These are phyloP conservation scores for Trichonephila clavata DNA, from an alignment of 1,140 invertebrate genomes.

Conservation along the genomic window DNA sequence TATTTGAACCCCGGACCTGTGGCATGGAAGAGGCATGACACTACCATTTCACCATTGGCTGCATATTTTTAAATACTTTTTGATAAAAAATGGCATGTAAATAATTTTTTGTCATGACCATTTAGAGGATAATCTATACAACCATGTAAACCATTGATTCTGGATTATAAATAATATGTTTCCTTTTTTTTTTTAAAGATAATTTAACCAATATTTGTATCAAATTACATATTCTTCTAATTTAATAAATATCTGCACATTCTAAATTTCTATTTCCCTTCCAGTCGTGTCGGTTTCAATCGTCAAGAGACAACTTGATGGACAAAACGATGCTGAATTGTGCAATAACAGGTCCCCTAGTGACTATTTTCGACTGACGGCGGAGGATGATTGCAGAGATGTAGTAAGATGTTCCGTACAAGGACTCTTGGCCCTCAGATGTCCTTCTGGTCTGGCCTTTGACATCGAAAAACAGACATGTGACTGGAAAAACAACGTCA, in stretches of 20 bases:
- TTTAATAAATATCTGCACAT: background rate
- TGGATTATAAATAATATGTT: no score
- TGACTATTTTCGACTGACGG: slow-evolving; percentile 95
- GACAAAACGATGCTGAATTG: slow-evolving; percentile 84
- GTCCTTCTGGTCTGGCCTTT: slow-evolving; percentile 94
- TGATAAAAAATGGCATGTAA: no score
- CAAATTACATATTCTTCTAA: no score
- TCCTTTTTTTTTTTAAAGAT: no score
- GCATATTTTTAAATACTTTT: no score
- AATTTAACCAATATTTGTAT: no score
- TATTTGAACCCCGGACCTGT: no score
- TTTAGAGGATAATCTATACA: no score
- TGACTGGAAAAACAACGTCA: slow-evolving; percentile 96
- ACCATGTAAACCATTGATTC: no score
- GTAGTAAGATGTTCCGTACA: slow-evolving; percentile 97
- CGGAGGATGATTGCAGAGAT: slow-evolving; percentile 95
- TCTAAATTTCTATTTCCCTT: slow-evolving; percentile 6
- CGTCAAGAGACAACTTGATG: slow-evolving; percentile 72
- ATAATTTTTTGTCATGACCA: no score
- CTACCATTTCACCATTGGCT: no score
- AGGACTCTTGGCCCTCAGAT: slow-evolving; percentile 95
- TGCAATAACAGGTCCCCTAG: slow-evolving; percentile 96
- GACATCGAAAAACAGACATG: slow-evolving; percentile 98
- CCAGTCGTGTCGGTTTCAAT: slow-evolving; percentile 68
- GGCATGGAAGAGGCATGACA: no score